A percentile compares a stretch with the other conserved stretches of the same genome.
phyloP scores from a whole-genome alignment of 2,797 vertebrate species.

The Trachurus trachurus region DNA sequence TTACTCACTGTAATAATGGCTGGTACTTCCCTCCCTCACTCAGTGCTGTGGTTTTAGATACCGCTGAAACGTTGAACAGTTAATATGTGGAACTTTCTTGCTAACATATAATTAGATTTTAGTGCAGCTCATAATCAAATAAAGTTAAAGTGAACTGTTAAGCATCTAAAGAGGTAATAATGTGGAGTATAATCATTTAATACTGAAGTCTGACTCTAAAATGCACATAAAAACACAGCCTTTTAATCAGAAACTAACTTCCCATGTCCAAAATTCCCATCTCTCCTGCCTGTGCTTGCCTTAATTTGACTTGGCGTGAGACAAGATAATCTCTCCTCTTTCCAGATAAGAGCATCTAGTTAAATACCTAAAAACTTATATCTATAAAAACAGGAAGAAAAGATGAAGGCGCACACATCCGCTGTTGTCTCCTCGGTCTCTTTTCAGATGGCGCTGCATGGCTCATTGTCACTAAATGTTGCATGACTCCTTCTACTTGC shows the following conservation, averaged over 20 bases:
- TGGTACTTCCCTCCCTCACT: constrained; percentile 39
- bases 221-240: not conserved
- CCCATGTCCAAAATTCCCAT: not conserved
- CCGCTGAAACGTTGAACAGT: constrained; percentile 36
- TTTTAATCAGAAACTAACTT: constrained; percentile 17
- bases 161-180: constrained; percentile 15
- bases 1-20: constrained; percentile 69
- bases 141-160: constrained; percentile 29
- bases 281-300: constrained; percentile 16
- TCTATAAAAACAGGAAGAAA: not conserved
- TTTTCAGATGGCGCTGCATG: constrained; percentile 43
- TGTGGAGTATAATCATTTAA: constrained; percentile 13
- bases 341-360: not conserved
- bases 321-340: constrained; percentile 15
- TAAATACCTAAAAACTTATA: constrained; percentile 16
- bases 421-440: constrained; percentile 7
- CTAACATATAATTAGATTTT: constrained; percentile 54
- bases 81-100: constrained; percentile 46
- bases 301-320: not conserved
- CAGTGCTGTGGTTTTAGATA: constrained; percentile 52
- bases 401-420: not conserved
- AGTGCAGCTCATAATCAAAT: constrained; percentile 37
- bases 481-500: constrained; percentile 69
- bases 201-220: constrained; percentile 1
- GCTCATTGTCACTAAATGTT: constrained; percentile 74